Conservation (phyloP, 2,888 invertebrate species). For the Hyposoter didymator region DNA sequence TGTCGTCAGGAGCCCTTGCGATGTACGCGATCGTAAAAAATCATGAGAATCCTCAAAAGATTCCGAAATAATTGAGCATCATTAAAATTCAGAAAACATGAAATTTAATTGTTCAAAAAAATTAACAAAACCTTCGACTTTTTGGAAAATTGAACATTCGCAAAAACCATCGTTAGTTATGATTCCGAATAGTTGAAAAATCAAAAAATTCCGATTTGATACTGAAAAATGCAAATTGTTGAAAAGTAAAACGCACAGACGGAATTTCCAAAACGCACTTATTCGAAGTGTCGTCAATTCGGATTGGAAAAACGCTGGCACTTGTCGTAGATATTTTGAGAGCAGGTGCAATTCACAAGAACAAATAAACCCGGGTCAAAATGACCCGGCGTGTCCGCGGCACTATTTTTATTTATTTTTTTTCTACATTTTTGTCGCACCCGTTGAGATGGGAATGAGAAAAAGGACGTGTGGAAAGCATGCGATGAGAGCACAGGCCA, state of each 20-base stretch:
- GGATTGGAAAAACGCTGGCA: background rate
- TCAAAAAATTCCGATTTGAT: background rate
- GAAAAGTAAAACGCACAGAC: background rate
- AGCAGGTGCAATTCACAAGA: background rate
- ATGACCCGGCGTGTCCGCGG: no score
- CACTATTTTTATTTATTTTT: background rate
- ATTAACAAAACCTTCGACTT: background rate
- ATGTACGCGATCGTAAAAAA: background rate
- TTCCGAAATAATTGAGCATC: background rate
- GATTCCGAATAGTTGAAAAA: background rate
- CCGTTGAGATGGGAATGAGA: slow-evolving; percentile 1
- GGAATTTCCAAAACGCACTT: no score
- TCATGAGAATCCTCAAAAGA: background rate
- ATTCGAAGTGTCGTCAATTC: no score
- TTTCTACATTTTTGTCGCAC: slow-evolving; percentile 15
- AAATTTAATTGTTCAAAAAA: background rate
- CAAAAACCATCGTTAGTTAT: background rate
- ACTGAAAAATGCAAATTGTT: background rate
- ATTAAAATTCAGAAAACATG: background rate
- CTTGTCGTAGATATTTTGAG: background rate
- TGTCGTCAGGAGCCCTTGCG: background rate
- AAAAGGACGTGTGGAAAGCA: slow-evolving; percentile 23
- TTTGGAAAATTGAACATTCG: background rate
- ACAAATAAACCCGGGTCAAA: slow-evolving; percentile 6
- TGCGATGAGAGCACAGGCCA: slow-evolving; percentile 24